These are phyloP conservation scores for Sciurus carolinensis DNA, from an alignment of 2,797 vertebrate genomes.

Conservation along the genomic window DNA sequence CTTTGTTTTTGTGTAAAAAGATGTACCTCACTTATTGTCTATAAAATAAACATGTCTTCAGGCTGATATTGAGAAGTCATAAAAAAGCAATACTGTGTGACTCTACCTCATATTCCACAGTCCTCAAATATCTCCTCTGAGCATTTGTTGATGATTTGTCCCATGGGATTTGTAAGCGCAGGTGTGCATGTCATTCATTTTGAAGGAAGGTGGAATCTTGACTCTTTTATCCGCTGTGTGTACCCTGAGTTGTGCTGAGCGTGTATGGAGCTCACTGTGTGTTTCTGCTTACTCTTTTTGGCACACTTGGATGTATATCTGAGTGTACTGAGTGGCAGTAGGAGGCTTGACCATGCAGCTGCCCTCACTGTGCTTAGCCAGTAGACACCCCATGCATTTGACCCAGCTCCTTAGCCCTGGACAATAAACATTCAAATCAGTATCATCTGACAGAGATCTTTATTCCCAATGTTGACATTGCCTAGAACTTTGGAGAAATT, in stretches of 20 bases:
- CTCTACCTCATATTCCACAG: not conserved
- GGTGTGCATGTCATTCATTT: slow-evolving; percentile 31
- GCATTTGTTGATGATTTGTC: slow-evolving; percentile 8
- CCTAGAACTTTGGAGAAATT: slow-evolving; percentile 41
- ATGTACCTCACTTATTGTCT: not conserved
- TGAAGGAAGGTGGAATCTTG: slow-evolving; percentile 14
- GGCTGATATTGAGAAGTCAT: not conserved
- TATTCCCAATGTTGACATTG: slow-evolving; percentile 6
- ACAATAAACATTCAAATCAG: not conserved
- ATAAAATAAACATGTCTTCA: not conserved
- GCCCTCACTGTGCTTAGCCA: slow-evolving; percentile 3
- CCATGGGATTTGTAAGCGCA: not conserved
- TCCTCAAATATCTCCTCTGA: not conserved
- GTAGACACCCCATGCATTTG: not conserved
- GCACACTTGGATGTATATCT: not conserved
- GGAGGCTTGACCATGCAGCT: not conserved
- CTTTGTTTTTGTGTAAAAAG: slow-evolving; percentile 58
- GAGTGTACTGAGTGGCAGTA: not conserved
- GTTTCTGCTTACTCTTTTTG: slow-evolving; percentile 8
- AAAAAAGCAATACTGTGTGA: not conserved
- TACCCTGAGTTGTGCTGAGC: not conserved
- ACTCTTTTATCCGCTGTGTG: not conserved
- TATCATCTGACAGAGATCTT: slow-evolving; percentile 5
- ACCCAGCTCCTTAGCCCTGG: not conserved
- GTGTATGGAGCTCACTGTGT: not conserved